Percentiles rank a stretch among this genome's conserved stretches.
phyloP scores from a whole-genome alignment of 1,140 invertebrate genomes.

The Saccostrea glomerata region DNA sequence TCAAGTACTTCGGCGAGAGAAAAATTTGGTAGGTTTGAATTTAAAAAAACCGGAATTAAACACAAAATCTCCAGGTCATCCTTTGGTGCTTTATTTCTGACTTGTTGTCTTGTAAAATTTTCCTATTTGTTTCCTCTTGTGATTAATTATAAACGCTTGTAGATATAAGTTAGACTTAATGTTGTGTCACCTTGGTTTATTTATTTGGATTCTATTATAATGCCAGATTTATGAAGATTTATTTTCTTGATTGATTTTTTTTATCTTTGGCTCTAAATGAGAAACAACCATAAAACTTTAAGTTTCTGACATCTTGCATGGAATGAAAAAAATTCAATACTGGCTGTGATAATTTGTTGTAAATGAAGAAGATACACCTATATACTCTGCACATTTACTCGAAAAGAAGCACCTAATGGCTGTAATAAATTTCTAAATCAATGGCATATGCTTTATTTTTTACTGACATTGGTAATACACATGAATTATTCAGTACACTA shows the following conservation, averaged over 20 bases:
- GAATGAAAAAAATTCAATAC: neutral
- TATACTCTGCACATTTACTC: neutral
- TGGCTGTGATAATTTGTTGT: neutral
- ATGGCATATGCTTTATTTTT: neutral
- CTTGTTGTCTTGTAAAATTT: conserved; percentile 16
- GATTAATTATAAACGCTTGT: conserved; percentile 23
- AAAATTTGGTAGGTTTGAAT: conserved; percentile 6
- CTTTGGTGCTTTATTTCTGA: conserved; percentile 7
- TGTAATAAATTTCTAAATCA: neutral
- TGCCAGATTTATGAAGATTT: neutral
- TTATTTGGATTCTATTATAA: neutral
- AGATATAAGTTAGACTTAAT: conserved; percentile 24
- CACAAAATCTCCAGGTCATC: neutral
- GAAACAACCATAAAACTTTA: no score
- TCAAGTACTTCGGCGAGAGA: neutral
- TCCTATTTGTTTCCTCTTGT: conserved; percentile 1
- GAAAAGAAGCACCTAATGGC: neutral
- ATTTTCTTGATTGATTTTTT: neutral
- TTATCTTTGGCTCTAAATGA: neutral
- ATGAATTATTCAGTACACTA: neutral
- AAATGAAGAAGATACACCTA: neutral
- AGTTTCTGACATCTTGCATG: neutral
- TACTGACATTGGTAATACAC: neutral
- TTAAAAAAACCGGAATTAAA: neutral
- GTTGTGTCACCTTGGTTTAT: conserved; percentile 32